Base-by-base conservation (phyloP, 2,113 vertebrate genomes). In the Taxidea taxus region DNA sequence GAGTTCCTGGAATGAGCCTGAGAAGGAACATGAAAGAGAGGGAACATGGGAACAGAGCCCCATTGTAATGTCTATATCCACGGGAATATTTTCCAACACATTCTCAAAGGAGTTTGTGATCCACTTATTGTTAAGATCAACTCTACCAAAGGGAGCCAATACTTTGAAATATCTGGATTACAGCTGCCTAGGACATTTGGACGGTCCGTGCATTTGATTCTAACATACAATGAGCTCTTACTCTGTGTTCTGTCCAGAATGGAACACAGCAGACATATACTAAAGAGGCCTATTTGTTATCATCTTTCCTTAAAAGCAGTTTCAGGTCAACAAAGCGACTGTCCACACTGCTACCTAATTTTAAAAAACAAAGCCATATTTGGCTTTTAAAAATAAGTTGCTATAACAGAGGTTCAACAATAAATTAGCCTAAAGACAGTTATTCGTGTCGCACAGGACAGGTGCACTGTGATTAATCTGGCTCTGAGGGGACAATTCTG, bases 191-290 rank as follows among this genome's bases (percentile, higher is more conserved):
- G 68, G 2, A 77, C 23, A 64, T 62, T 3, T 6, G 12, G 47
- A 25, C 9, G 34, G 21, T 21, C 34, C 9, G 34, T 0, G 0
- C n/a, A 27, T 49, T 13, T 0, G 0, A 51, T 54, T 62, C 7
- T 62, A 72, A 54, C 21, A 13, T 15, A 1, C 49, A 7, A 68
- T 13, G 21, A 78, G 70, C 27, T 3, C 34, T 8, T 27, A 25
- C 23, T 31, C 20, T 23, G 27, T 78, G n/a, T 54, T 29, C 42
- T 78, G 27, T 37, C 16, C 34, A 64, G 31, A 42, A 18, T 34
- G 23, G 8, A 70, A 60, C 7, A 39, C 5, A 21, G 16, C 18
- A 14, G 27, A 27, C 74, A 87, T 7, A 21, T 58, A 15, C 47
- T 10, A 72, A 10, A 64, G 16, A 68, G 14, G 60, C 18, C 74